Percentiles rank a stretch among this genome's conserved stretches.
These are phyloP conservation scores for Monochamus alternatus DNA, from an alignment of 2,888 invertebrate genomes.

Conservation along the genomic window DNA sequence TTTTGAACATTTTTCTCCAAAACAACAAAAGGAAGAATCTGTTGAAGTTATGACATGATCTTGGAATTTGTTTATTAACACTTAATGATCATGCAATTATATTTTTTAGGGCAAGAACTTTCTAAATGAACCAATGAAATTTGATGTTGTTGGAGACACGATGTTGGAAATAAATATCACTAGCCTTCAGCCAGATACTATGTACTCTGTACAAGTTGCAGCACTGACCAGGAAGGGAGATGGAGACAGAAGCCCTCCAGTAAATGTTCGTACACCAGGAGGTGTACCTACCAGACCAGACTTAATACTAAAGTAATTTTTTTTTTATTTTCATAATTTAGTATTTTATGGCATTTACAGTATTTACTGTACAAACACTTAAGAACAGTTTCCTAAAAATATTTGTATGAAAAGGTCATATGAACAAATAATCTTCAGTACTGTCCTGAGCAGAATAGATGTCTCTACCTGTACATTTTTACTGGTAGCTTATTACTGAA, in stretches of 20 bases:
- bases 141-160: slow-evolving; percentile 87
- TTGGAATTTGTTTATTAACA: too few species aligned
- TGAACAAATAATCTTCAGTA: too few species aligned
- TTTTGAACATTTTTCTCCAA: too few species aligned
- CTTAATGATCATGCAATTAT: not conserved
- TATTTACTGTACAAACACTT: too few species aligned
- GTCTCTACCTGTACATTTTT: too few species aligned
- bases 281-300: slow-evolving; percentile 91
- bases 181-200: slow-evolving; percentile 95
- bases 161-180: slow-evolving; percentile 87
- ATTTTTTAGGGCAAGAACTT: slow-evolving; percentile 79
- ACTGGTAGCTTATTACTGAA: too few species aligned
- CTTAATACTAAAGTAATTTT: slow-evolving; percentile 70
- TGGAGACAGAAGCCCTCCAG: slow-evolving; percentile 91
- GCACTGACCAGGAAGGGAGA: slow-evolving; percentile 98
- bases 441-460: too few species aligned
- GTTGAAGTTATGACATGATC: too few species aligned
- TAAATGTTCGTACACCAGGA: slow-evolving; percentile 91
- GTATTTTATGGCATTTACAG: not conserved
- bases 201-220: slow-evolving; percentile 94
- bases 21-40: too few species aligned
- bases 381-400: too few species aligned
- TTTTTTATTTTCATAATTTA: not conserved
- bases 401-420: too few species aligned
- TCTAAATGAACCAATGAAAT: slow-evolving; percentile 90